phyloP scores from a whole-genome alignment of 2,888 invertebrate species.

The Helobdella robusta region DNA sequence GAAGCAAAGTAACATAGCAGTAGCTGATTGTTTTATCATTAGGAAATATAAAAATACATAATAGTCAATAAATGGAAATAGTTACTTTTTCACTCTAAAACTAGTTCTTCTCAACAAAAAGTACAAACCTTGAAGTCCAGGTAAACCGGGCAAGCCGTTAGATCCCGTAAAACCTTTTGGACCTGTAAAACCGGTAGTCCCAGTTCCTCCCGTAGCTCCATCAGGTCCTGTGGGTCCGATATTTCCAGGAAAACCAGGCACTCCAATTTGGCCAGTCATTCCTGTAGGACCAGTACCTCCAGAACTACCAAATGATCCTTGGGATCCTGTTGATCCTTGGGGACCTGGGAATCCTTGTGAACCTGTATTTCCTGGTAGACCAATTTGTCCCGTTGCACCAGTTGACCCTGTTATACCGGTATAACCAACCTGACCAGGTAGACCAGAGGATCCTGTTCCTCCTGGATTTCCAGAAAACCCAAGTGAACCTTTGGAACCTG shows the following conservation, averaged over 20 bases:
- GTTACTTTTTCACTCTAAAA: neutral
- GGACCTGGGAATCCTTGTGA: constrained; percentile 16
- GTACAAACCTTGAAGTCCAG: neutral
- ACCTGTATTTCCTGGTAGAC: constrained; percentile 27
- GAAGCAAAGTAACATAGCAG: neutral
- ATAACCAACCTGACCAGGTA: constrained; percentile 25
- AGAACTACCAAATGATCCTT: constrained; percentile 26
- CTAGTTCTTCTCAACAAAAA: neutral
- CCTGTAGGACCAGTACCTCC: neutral
- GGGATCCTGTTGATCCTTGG: neutral
- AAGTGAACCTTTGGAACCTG: constrained; percentile 51
- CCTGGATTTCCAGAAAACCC: constrained; percentile 48
- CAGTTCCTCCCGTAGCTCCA: constrained; percentile 30
- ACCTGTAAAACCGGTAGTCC: constrained; percentile 23
- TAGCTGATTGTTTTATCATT: neutral
- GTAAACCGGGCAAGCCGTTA: constrained; percentile 15
- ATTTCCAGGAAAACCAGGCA: constrained; percentile 33
- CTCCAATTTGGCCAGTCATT: neutral
- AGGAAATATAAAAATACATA: neutral
- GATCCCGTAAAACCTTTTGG: constrained; percentile 22
- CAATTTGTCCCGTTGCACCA: constrained; percentile 25
- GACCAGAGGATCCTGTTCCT: constrained; percentile 30
- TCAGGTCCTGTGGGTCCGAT: constrained; percentile 26
- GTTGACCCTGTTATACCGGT: constrained; percentile 10
- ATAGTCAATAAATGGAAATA: too few species aligned